Conservation (phyloP, 2,797 vertebrate genomes). For the Pipistrellus kuhlii region DNA sequence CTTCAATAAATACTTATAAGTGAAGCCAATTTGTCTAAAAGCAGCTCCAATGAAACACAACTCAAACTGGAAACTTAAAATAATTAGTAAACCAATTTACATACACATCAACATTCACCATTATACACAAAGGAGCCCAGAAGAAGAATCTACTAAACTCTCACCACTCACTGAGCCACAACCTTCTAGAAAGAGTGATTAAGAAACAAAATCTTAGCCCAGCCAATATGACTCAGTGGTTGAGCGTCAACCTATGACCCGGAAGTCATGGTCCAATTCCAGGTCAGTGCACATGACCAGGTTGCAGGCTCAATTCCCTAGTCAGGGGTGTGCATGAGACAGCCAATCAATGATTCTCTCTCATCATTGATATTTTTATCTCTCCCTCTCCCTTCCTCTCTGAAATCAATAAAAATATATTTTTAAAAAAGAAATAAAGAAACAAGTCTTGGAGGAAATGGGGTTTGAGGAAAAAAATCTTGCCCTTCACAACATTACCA, state of each 20-base stretch:
- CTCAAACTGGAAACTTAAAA: not conserved
- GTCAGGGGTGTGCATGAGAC: too few species aligned
- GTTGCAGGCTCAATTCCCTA: too few species aligned
- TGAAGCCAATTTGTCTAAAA: not conserved
- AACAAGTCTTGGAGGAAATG: not conserved
- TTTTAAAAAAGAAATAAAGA: not conserved
- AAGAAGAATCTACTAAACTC: not conserved
- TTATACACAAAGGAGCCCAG: not conserved
- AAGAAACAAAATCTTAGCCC: not conserved
- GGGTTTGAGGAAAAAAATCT: not conserved
- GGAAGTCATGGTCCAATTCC: too few species aligned
- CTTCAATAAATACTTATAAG: not conserved
- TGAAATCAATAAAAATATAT: not conserved
- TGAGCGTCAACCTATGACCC: too few species aligned
- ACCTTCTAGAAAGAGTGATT: not conserved
- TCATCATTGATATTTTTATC: too few species aligned
- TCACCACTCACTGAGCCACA: not conserved
- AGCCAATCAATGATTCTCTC: too few species aligned
- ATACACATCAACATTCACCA: not conserved
- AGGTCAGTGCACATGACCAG: too few species aligned
- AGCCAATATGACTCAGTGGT: too few species aligned
- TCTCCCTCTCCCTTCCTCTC: too few species aligned
- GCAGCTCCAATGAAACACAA: not conserved
- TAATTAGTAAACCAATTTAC: not conserved
- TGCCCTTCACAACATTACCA: not conserved